Evolutionary conservation across 2,888 invertebrate species (phyloP), one percentile per base, ranked within the genome.

Genomic region (Bugula neritina): DNA sequence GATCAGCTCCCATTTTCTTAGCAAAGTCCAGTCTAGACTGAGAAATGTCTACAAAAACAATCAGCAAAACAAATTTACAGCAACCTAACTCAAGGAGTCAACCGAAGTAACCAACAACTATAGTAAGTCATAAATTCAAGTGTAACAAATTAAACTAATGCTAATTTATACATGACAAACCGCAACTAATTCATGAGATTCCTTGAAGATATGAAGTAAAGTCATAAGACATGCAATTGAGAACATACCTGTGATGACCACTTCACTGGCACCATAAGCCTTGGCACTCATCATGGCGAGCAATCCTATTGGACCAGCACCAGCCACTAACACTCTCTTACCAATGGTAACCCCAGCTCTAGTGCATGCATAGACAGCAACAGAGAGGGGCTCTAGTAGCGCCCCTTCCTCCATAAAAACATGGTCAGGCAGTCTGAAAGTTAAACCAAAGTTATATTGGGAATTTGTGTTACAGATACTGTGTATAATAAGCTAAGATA

Each of bases 331-430:
- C 3, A 86, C 85, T 71, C 77, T 78, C 55, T 81, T 79, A 1
- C 86, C 86, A 52, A 85, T 74, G 0, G 87, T 86, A 21, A 98
- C 88, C 1, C 89, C 89, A 10, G 91, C 95, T 75, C 94, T 89
- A 72, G 90, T 88, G 79, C 96, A 96, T 72, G 95, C 94, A 85
- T 96, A 94, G 0, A 97, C 92, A 5, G 91, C 97, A 34, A 97
- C 96, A 0, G 94, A 90, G 17, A 98, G 85, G 0, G 98, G 98
- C 83, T 98, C 97, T 76, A 96, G 85, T 0, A 98, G 82, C 0
- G 97, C 96, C 0, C 94, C 97, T 84, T 98, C 97, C 81, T 96
- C 96, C 86, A 93, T 89, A 0, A 89, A 88, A 63, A 98, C 91
- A 84, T 94, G 89, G 78, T 93, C 91, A 0, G 97, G 97, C 35